Evolutionary conservation across 2,888 invertebrate species (phyloP), one percentile per base, ranked within the genome.

Genomic region (Trypoxylon attenuatum): DNA sequence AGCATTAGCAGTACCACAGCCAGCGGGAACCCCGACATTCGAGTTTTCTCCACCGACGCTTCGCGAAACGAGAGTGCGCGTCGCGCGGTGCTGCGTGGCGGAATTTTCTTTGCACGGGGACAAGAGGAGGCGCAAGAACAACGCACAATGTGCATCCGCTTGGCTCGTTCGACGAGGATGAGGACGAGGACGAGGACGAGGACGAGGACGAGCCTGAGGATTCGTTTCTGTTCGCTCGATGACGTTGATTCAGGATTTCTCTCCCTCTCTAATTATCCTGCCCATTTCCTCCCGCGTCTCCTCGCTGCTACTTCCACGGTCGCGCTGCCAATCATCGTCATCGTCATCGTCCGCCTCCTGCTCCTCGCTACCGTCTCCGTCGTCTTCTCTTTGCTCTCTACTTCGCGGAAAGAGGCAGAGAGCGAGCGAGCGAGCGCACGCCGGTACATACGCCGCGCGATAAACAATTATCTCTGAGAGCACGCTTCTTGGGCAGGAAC

Each of bases 401-500:
- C n/a, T 49, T 42, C 50, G 56, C 64, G 62, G 51, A 61, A 64
- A 71, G 62, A 61, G 59, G 71, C 64, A 66, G 57, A 66, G 69
- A 71, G 69, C 57, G n/a, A n/a, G n/a, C n/a, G n/a, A n/a, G n/a
- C n/a, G n/a, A n/a, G n/a, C n/a, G n/a, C n/a, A 66, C 73, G 69
- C 60, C 57, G 56, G n/a, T 4, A 8, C 25, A 5, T 8, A 13
- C 53, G 50, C 49, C 62, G 52, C 53, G 75, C 67, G 82, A 83
- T 83, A 83, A 83, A 58, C 60, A 73, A 78, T 83, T 86, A 86
- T 86, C 86, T 80, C 79, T 56, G 70, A 58, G 56, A 78, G 76
- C 82, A 76, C 76, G 68, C 79, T 83, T 78, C 84, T 85, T 85
- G 79, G 72, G 76, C 85, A 85, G 86, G 86, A 86, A 86, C 86